phyloP scores from a whole-genome alignment of 2,113 vertebrate genomes.

The Strigops habroptila region DNA sequence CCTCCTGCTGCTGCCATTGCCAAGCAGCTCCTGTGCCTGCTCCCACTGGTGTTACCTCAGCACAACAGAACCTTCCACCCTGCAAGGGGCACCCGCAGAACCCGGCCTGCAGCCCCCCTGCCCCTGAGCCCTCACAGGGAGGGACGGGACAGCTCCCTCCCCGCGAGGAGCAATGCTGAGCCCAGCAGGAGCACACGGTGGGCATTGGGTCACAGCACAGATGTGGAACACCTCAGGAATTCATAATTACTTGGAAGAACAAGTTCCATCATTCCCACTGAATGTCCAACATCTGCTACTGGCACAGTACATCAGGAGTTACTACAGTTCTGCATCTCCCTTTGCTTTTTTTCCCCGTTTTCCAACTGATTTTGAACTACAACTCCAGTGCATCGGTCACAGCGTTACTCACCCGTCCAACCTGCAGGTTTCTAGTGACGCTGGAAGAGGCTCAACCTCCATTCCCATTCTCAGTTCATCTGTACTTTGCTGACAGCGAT shows the following conservation, averaged over 20 bases:
- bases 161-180: rapidly evolving
- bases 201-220: rapidly evolving
- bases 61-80: not conserved
- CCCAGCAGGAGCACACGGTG: not conserved
- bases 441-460: not conserved
- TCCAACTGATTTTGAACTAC: not conserved
- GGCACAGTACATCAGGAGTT: not conserved
- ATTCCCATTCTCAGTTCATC: not conserved
- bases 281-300: not conserved
- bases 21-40: not conserved
- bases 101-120: not conserved
- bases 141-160: no score
- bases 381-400: not conserved
- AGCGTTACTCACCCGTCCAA: not conserved
- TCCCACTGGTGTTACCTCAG: not conserved
- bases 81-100: rapidly evolving
- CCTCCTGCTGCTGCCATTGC: not conserved
- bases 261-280: not conserved
- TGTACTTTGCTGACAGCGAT: not conserved
- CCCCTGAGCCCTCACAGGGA: not conserved
- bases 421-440: not conserved
- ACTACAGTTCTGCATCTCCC: not conserved
- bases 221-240: not conserved
- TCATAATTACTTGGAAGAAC: not conserved
- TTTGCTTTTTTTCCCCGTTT: not conserved